Conservation (phyloP, 2,113 vertebrate genomes). For the Chloroceryle aenea region DNA sequence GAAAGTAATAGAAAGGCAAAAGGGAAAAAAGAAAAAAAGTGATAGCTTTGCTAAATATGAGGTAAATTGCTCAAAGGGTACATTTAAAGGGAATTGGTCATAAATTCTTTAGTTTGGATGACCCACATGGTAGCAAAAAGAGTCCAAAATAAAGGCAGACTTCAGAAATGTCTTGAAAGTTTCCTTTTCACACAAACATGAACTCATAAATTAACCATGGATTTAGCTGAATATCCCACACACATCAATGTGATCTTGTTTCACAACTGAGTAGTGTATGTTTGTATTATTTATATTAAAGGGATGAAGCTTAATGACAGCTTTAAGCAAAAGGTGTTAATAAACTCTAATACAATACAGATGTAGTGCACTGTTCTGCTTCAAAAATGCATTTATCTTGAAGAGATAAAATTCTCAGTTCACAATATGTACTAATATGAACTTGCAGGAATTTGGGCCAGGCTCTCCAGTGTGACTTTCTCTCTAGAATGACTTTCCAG, state of each 20-base stretch:
- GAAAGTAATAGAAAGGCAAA: neutral
- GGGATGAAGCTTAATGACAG: neutral
- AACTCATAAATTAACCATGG: neutral
- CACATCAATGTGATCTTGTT: neutral
- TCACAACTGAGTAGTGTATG: neutral
- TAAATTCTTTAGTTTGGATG: neutral
- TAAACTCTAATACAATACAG: neutral
- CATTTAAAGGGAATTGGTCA: neutral
- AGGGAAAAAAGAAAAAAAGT: neutral
- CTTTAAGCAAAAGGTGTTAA: neutral
- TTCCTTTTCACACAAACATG: neutral
- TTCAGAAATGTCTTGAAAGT: neutral
- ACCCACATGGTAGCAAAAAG: neutral
- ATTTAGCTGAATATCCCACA: neutral
- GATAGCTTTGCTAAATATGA: neutral
- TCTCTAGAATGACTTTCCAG: neutral
- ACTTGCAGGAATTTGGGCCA: neutral
- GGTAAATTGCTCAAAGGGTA: neutral
- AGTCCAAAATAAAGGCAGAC: neutral
- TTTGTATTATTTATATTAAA: neutral
- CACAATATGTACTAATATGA: neutral
- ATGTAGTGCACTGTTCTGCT: rapidly evolving
- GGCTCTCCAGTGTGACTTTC: neutral
- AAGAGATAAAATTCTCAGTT: neutral
- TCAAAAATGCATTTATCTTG: neutral